Evolutionary conservation across 2,113 vertebrate species (phyloP).

Genomic region (Sapajus apella): DNA sequence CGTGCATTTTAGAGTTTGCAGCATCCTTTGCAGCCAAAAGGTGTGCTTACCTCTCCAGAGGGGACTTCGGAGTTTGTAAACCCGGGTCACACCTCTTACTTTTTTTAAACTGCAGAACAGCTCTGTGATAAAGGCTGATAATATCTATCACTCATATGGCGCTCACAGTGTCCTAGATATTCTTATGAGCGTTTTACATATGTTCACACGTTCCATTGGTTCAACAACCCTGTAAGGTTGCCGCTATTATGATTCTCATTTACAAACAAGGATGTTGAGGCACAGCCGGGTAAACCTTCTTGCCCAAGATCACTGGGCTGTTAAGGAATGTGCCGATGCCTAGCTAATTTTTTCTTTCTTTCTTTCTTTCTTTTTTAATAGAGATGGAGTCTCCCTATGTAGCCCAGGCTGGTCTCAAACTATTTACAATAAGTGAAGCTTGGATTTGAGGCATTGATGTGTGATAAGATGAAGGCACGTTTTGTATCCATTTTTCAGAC

Average conservation of each 20-base stretch:
- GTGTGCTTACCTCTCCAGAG: not conserved
- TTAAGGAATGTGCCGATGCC: too few relatives aligned
- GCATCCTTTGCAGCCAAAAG: not conserved
- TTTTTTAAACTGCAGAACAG: not conserved
- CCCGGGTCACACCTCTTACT: not conserved
- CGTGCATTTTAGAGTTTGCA: not conserved
- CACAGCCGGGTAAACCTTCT: not conserved
- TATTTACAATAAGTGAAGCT: not conserved
- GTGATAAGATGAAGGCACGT: not conserved
- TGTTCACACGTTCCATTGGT: not conserved
- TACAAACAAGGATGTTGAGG: not conserved
- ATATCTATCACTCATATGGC: not conserved
- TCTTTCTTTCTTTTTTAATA: too few relatives aligned
- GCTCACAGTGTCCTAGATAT: not conserved
- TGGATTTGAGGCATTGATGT: not conserved
- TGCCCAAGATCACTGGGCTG: not conserved
- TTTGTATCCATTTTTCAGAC: not conserved
- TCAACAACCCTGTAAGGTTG: not conserved
- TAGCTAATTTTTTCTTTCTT: too few relatives aligned
- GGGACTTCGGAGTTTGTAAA: not conserved
- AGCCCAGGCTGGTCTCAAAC: too few relatives aligned
- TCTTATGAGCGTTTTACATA: fast-evolving
- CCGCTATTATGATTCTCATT: not conserved
- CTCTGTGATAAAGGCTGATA: not conserved
- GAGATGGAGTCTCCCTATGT: too few relatives aligned